Evolutionary conservation across 2,888 invertebrate genomes (phyloP), one percentile per base, ranked within the genome.

Genomic region (Allygus modestus): DNA sequence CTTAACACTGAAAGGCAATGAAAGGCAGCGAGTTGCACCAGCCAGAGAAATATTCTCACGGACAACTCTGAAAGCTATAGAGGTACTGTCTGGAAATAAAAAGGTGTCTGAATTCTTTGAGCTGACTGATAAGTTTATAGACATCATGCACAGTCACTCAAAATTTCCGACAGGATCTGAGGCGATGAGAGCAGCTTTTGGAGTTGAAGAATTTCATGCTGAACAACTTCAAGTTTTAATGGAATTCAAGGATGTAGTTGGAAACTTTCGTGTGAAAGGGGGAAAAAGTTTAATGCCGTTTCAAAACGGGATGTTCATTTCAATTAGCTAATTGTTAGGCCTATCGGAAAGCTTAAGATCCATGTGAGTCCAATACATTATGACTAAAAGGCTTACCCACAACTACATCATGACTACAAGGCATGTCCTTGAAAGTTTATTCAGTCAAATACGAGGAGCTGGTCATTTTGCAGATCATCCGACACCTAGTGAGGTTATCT

Each of bases 401-500:
- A 65, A 65, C 1, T 65, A 65, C 31, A 31, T n/a, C 15, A 1
- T 65, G 23, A 65, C 65, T 4, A 65, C 65, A 4, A 26, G 65
- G 15, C 31, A 65, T 65, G 65, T 23, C 15, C 31, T 65, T 1
- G 73, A 73, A 73, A 73, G 73, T 33, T 20, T 73, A 41, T 73
- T 73, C 37, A 73, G 73, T 12, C 73, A 31, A 31, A 73, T 73
- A 1, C 26, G 73, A 20, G 73, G 73, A 33, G 73, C 31, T 33
- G 73, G 73, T 20, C 73, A 73, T 33, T 73, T 73, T 73, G 23
- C 15, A 15, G 73, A 73, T 12, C 73, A n/a, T n/a, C n/a, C n/a
- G n/a, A n/a, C n/a, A n/a, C n/a, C n/a, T n/a, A n/a, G n/a, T n/a
- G n/a, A n/a, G 37, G 28, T 73, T 5, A 5, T 31, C 17, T 15